Evolutionary conservation across 2,888 invertebrate species (phyloP).

Genomic region (Philaethria dido): DNA sequence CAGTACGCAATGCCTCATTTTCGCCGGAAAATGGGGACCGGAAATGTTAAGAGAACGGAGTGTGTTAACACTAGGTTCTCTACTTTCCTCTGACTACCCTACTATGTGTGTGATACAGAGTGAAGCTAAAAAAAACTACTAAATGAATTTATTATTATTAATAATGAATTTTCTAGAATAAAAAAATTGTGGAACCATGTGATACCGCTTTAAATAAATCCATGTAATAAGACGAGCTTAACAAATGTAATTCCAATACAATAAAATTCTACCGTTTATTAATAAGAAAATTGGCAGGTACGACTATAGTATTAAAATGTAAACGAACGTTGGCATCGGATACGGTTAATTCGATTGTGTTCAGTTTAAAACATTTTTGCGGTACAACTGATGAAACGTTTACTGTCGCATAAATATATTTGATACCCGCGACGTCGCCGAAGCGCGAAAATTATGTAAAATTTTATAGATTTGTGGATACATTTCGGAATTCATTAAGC

Average conservation of each 20-base stretch:
- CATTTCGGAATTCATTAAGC: slow-evolving; percentile 15
- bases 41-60: too few species aligned
- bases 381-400: slow-evolving; percentile 28
- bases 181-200: not conserved
- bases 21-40: too few species aligned
- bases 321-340: slow-evolving; percentile 17
- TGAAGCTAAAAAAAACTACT: too few species aligned
- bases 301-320: slow-evolving; percentile 1
- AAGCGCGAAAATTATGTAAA: slow-evolving; percentile 23
- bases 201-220: not conserved
- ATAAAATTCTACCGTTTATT: slow-evolving; percentile 5
- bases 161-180: too few species aligned
- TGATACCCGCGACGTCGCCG: slow-evolving; percentile 23
- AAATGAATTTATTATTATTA: too few species aligned
- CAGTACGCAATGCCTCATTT: too few species aligned
- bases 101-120: too few species aligned
- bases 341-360: slow-evolving; percentile 22
- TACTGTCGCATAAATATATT: slow-evolving; percentile 28
- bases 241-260: slow-evolving; percentile 7
- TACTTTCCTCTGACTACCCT: too few species aligned
- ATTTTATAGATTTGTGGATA: slow-evolving; percentile 20
- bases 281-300: slow-evolving; percentile 18
- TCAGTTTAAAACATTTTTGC: slow-evolving; percentile 30
- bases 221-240: not conserved
- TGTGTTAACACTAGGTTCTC: too few species aligned